Base-by-base conservation (phyloP, 1,140 invertebrate genomes). In the Papilio helenus region DNA sequence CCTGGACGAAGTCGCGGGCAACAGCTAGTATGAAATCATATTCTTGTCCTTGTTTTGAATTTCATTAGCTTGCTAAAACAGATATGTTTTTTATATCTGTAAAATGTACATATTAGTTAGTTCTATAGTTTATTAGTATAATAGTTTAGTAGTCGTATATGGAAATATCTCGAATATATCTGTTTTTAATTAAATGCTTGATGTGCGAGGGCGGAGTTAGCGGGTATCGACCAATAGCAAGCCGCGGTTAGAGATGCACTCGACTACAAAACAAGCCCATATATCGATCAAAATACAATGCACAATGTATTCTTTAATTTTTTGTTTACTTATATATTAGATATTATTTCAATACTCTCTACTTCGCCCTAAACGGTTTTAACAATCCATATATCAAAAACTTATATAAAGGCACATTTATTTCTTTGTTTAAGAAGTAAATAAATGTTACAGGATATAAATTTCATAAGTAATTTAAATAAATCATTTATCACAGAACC, bases 151-250 rank as follows among this genome's bases (percentile, higher is more conserved):
- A 14, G 18, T 12, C 23, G 18, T 4, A 58, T 58, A 58, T 58
- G 7, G 12, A 58, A n/a, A 58, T 58, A 58, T n/a, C 4, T 9
- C 1, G 2, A 29, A 29, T 29, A 65, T 65, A 65, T 65, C 12
- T 65, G 58, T 58, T 58, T 20, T 65, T 65, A 68, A 68, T 68
- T 34, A 68, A 26, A 16, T 68, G 61, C 23, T 34, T 68, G 61
- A 68, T 68, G 61, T 14, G 5, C 26, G 61, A 68, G 61, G 61
- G 61, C 23, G 61, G 61, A 68, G 61, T 68, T 26, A 16, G 14
- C 14, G 16, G 23, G 16, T 34, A 29, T 16, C 26, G 61, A 16
- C 61, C 61, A 68, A 68, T 68, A 68, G 26, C 12, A 10, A 55
- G 61, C 12, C 61, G 26, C 23, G 26, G 26, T 9, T 61, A 3